Evolutionary conservation across 2,113 vertebrate genomes (phyloP).

Genomic region (Cyanoderma ruficeps): DNA sequence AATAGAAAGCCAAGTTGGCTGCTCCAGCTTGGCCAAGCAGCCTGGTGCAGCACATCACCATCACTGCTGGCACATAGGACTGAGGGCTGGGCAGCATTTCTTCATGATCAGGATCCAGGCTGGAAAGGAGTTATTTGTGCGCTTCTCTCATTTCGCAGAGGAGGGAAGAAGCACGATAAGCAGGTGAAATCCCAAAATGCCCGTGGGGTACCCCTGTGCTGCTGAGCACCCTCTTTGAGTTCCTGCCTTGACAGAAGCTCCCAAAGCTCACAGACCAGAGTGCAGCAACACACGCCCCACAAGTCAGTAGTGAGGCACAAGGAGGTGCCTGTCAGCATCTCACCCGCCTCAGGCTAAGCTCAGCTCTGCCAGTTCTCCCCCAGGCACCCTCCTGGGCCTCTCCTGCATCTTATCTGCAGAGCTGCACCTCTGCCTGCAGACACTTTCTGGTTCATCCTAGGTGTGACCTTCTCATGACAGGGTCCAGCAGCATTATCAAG

Average conservation of each 20-base stretch:
- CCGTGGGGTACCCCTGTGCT: background rate
- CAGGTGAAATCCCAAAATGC: background rate
- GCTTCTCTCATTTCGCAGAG: background rate
- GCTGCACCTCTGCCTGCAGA: background rate
- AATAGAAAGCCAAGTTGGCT: background rate
- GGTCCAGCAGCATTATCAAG: background rate
- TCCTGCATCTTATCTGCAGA: background rate
- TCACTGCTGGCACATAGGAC: background rate
- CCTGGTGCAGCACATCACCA: background rate
- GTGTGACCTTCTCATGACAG: background rate
- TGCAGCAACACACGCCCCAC: background rate
- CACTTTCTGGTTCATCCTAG: background rate
- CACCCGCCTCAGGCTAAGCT: background rate
- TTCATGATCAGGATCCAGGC: too few species aligned
- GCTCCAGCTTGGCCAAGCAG: background rate
- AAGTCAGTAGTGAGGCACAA: background rate
- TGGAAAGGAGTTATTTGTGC: background rate
- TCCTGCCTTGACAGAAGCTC: background rate
- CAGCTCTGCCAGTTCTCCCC: background rate
- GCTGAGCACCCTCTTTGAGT: background rate
- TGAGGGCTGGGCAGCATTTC: background rate
- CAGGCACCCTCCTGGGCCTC: background rate
- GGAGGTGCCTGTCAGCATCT: background rate
- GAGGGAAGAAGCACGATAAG: accelerated
- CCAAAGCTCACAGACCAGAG: background rate